These are phyloP conservation scores for Hylaeus volcanicus DNA, from an alignment of 1,140 invertebrate species.

Conservation along the genomic window DNA sequence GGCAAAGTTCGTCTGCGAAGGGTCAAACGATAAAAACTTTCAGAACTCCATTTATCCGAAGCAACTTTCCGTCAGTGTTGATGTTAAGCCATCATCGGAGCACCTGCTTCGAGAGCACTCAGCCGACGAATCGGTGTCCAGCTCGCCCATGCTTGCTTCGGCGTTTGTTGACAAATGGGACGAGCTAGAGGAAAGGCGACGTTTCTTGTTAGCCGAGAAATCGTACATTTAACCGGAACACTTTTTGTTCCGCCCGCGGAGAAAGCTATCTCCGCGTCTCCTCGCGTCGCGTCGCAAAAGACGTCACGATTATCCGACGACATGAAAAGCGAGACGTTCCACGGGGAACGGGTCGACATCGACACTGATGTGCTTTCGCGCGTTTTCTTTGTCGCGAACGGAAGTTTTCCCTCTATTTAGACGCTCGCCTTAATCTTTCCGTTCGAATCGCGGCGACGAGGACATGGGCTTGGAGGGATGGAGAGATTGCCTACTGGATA, in stretches of 20 bases:
- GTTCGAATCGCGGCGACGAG: neutral
- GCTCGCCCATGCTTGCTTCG: neutral
- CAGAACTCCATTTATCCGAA: no score
- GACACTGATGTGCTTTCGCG: slow-evolving; percentile 35
- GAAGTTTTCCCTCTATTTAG: slow-evolving; percentile 18
- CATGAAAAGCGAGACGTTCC: slow-evolving; percentile 18
- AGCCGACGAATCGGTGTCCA: no score
- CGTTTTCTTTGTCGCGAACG: neutral
- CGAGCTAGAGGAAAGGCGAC: neutral
- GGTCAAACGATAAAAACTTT: no score
- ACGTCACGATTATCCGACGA: slow-evolving; percentile 33
- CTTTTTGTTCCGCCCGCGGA: neutral
- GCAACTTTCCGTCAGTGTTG: no score
- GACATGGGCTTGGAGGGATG: neutral
- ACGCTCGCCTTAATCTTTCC: slow-evolving; percentile 1
- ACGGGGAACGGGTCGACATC: slow-evolving; percentile 30
- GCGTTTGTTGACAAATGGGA: neutral
- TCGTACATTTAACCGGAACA: neutral
- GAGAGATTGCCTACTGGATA: no score
- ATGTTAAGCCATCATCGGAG: no score
- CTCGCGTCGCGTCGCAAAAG: neutral
- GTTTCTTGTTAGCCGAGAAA: neutral
- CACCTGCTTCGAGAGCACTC: no score
- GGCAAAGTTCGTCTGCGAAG: no score
- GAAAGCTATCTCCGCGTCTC: slow-evolving; percentile 1